Evolutionary conservation across 2,797 vertebrate species (phyloP).

Genomic region (Anableps anableps): DNA sequence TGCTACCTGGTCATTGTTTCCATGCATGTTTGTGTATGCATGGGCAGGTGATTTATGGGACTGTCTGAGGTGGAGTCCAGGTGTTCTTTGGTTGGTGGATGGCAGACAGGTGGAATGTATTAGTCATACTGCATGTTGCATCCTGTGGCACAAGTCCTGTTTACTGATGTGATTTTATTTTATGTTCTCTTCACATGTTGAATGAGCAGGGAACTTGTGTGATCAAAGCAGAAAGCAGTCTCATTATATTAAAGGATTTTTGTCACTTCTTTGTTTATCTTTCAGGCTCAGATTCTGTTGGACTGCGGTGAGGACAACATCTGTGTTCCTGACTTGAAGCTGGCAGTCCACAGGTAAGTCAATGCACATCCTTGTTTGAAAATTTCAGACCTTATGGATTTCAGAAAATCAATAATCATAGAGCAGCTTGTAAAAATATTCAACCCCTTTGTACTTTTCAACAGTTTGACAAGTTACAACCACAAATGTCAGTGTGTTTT

Average conservation of each 20-base stretch:
- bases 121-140: constrained; percentile 65
- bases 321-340: constrained; percentile 93
- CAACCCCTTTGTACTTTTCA: not conserved
- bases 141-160: constrained; percentile 56
- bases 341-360: constrained; percentile 88
- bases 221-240: not conserved
- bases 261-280: constrained; percentile 28
- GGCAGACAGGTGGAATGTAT: constrained; percentile 48
- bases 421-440: not conserved
- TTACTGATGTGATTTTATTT: constrained; percentile 44
- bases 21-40: constrained; percentile 39
- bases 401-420: constrained; percentile 24
- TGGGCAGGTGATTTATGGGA: constrained; percentile 54
- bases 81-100: constrained; percentile 50
- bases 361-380: constrained; percentile 22
- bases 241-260: constrained; percentile 13
- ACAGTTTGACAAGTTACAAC: not conserved
- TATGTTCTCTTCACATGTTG: constrained; percentile 22
- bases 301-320: constrained; percentile 96
- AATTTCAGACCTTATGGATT: constrained; percentile 16
- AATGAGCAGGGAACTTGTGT: not conserved
- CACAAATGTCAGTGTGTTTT: not conserved
- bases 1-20: constrained; percentile 46
- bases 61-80: constrained; percentile 44
- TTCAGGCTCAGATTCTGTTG: constrained; percentile 90